Evolutionary conservation across 2,888 invertebrate genomes (phyloP), one percentile per base, ranked within the genome.

Genomic region (Caenorhabditis wallacei): DNA sequence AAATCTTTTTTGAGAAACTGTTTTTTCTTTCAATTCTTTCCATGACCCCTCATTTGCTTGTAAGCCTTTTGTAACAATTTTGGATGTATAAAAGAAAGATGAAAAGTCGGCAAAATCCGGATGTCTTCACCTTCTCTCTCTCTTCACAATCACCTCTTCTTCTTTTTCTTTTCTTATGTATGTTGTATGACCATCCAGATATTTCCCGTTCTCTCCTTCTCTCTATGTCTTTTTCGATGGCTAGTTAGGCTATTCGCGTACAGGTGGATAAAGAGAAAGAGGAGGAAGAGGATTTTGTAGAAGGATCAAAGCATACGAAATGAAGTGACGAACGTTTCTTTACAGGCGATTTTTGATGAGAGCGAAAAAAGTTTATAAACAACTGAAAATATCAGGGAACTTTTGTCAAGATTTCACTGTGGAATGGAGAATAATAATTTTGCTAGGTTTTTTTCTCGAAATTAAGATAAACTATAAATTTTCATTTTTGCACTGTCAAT

Each of bases 141-240:
- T 13, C 4, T 16, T 18, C 64, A 56, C 51, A 53, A 74, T 61
- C 76, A 61, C 51, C 57, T 48, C 54, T 20, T 20, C 18, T 59
- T 40, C 37, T 37, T 26, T 35, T 68, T 2, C 26, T 11, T 16
- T 54, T 40, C 26, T 40, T 16, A 4, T 64, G 18, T 69, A 64
- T 61, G 74, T 74, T 64, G 74, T 64, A 56, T 74, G 64, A 13
- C 56, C 57, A 54, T 68, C 66, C 30, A 46, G 26, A 68, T 59
- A 59, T 20, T 46, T 71, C 71, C 71, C 61, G 59, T 71, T 71
- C 71, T 37, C n/a, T n/a, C n/a, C n/a, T n/a, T 18, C 57, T 35
- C 10, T 30, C 46, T 54, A n/a, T n/a, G n/a, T n/a, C n/a, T 40
- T 40, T 57, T 66, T 30, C 43, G 20, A 26, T 18, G 46, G 35